Evolutionary conservation across 2,888 invertebrate genomes (phyloP), one percentile per base, ranked within the genome.

Genomic region (Pharmacophagus antenor): DNA sequence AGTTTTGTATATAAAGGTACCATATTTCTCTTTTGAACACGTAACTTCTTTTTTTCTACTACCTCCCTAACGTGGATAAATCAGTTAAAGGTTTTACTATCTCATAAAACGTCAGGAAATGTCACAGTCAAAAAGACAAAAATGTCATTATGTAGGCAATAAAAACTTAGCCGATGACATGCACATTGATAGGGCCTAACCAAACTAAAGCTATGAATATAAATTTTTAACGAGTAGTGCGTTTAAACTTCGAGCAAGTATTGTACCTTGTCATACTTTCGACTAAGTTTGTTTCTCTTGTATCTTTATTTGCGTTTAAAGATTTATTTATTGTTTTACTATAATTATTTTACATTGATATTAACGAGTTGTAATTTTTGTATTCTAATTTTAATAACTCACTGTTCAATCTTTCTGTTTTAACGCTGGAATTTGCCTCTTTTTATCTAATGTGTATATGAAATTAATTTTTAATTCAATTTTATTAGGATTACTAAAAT

Each of bases 171-270:
- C 57, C 49, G 56, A 57, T 37, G 49, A 53, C 51, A 61, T 51
- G 65, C 67, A 70, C 74, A 72, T 66, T 70, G 73, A 74, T 69
- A 71, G 72, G 70, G 68, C 70, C 60, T 69, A 70, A 72, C 70
- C 66, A 69, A n/a, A 71, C 69, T 71, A 64, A 58, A 69, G 67
- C 67, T 68, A 68, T 69, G 70, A 67, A 73, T 41, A 56, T 60
- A 62, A 66, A 68, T 72, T 76, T 79, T 78, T 78, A 76, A 79
- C 73, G 75, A 80, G 76, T 79, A 67, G 71, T 71, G 76, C 75
- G 71, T 78, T 77, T 76, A 20, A 68, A 74, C 71, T 70, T 72
- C 63, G 66, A 62, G 49, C 37, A 47, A 46, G 56, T 70, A 69
- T 67, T 68, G 71, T 66, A 57, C 61, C 53, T 61, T 67, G 65